Base-by-base conservation (phyloP, 2,888 invertebrate genomes). In the Gibbula magus region DNA sequence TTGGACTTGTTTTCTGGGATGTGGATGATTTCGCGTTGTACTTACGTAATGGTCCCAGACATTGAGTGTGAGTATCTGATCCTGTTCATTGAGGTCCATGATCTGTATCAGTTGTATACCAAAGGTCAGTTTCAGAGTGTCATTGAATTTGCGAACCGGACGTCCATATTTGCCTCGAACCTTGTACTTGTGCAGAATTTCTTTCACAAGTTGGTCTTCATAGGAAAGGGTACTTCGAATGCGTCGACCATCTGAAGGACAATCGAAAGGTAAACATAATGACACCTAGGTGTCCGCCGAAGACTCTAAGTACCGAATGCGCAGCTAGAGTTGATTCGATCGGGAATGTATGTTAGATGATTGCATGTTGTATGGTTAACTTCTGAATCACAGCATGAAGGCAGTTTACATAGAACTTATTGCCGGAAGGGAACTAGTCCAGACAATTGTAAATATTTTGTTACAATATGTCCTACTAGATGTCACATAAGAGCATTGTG, bases 11-110 rank as follows among this genome's bases (percentile, higher is more conserved):
- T 10, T n/a, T 13, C 45, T 45, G 13, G 45, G 45, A 45, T 45
- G 45, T 45, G 45, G 13, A 45, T 45, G 45, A 45, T 45, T 45
- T 18, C 16, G n/a, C 5, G 22, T 18, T 22, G 25, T 75, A 90
- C 92, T 92, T 88, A 93, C 93, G 85, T 91, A 91, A 83, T 90
- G 86, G 78, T 91, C 90, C 92, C 93, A 92, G 45, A 92, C 88
- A 83, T 92, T 93, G 20, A 92, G 88, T 8, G 92, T 92, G 32
- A 93, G 85, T 39, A 93, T 90, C 84, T 93, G 93, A 79, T 92
- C 90, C 81, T 92, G 91, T 83, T 93, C 93, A 76, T 92, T 91
- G 54, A 93, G 86, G 80, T 92, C 92, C 78, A 93, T 90, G 75
- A 93, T 93, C 82, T 93, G 93, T 32, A 91, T 90, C 4, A 93